Base-by-base conservation (phyloP, 2,888 invertebrate species). In the Agonopterix arenella region DNA sequence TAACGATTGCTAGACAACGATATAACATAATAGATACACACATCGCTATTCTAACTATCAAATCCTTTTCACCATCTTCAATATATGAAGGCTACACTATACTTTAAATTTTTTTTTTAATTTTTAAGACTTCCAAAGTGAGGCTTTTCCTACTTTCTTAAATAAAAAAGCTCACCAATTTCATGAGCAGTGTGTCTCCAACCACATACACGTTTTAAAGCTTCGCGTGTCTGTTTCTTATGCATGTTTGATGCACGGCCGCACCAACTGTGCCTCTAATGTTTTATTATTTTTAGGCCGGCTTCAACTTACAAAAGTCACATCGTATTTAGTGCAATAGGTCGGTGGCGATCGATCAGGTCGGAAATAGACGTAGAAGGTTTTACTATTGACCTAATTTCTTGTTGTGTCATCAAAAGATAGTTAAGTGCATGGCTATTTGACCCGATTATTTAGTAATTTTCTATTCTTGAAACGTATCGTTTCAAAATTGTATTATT, bases 241-340 rank as follows among this genome's bases (percentile, higher is more conserved):
- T 84, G 76, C 76, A 84, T 83, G 64, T 79, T 84, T 83, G 69
- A 80, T 78, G 73, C 68, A 64, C 52, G 58, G 45, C 58, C 63
- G 52, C 61, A 58, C 61, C 56, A 64, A 66, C 61, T 59, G 57
- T 46, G 57, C 56, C 57, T 56, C 62, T 59, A 28, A 28, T 28
- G 76, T 79, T 81, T 81, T 81, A 79, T 79, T 84, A 84, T 84
- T 85, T 84, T 84, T 82, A 84, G 80, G 69, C 65, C 65, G 28
- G 28, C 28, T 28, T 5, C 28, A 61, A 57, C 64, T 64, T 68
- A 62, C 70, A 71, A 68, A 69, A 73, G 68, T 63, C 52, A 48
- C 55, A 51, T 47, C 59, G 68, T 71, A 76, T 78, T 77, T 80
- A 78, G 80, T 74, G 73, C 76, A 79, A 75, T 74, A 76, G 78